Evolutionary conservation across 2,113 vertebrate genomes (phyloP).

Genomic region (Strix uralensis): DNA sequence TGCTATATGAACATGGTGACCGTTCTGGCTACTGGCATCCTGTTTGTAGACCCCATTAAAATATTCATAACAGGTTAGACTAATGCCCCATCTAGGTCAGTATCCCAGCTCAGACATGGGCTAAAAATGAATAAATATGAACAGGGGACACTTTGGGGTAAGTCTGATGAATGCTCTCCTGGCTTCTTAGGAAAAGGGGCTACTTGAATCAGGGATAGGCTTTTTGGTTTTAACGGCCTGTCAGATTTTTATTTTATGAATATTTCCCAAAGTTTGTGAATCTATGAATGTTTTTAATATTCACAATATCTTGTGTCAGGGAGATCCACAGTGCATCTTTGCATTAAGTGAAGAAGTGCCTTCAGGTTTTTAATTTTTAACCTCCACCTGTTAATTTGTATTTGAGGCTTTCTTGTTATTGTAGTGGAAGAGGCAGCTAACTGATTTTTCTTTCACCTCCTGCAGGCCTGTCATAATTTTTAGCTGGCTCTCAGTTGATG

Average conservation of each 20-base stretch:
- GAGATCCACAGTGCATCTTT: not conserved
- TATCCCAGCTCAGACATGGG: not conserved
- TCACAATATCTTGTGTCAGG: rapidly evolving
- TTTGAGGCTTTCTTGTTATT: not conserved
- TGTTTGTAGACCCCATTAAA: not conserved
- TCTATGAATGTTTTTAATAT: rapidly evolving
- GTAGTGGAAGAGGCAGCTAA: not conserved
- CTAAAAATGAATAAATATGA: not conserved
- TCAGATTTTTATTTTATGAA: not conserved
- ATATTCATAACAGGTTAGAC: not conserved
- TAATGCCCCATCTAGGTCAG: no score
- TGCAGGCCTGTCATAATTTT: not conserved
- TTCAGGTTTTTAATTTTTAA: not conserved
- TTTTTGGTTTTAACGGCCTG: not conserved
- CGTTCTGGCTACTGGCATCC: not conserved
- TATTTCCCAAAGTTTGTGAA: not conserved
- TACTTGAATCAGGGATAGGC: not conserved
- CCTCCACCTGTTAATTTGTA: not conserved
- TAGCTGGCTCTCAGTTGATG: not conserved
- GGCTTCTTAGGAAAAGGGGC: not conserved
- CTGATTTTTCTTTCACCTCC: not conserved
- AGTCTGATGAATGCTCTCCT: not conserved
- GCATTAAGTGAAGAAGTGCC: not conserved
- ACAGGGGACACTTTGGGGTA: rapidly evolving
- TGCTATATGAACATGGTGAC: not conserved